Evolutionary conservation across 1,140 invertebrate genomes (phyloP), one percentile per base, ranked within the genome.

Genomic region (Brachionus angularis): DNA sequence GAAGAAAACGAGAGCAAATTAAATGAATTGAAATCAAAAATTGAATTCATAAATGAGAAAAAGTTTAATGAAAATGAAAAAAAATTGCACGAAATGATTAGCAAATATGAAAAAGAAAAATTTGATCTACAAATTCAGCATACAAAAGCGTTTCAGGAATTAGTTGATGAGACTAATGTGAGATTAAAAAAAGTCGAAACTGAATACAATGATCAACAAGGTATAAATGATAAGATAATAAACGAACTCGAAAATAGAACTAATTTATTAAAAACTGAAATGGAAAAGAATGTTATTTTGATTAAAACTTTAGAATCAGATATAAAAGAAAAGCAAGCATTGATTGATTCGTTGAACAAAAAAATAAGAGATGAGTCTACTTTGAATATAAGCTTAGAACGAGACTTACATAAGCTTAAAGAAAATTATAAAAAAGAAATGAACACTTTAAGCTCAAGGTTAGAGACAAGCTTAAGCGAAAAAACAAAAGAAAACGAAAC

Each of bases 121-220:
- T 78, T 80, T 76, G 78, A 81, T 5, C 76, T 81, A 74, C 79
- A 81, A 71, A 79, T 79, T 67, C 76, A 77, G n/a, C 80, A 81
- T 74, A 79, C 80, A n/a, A 77, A 77, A 55, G 79, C 77, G 61
- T 80, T 81, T 34, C 79, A 81, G 62, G 79, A 81, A 50, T 76
- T 81, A 31, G 72, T 81, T 34, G 80, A 81, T 72, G 80, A 81
- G 52, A 81, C 80, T 16, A 80, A 80, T 70, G 72, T 73, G 12
- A 71, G 79, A 21, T 74, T 81, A 39, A 76, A 77, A 53, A 77
- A 78, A 46, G 80, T 81, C 77, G 80, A 81, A 58, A 72, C 75
- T 29, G 79, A 80, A 67, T 81, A 81, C 71, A 78, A 75, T 55
- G 76, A 79, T 36, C 80, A 81, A 50, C 77, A 76, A 0, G 52